Percentiles rank a stretch among this genome's conserved stretches.
These are phyloP conservation scores for Drosophila peninsularis DNA, from an alignment of 2,888 invertebrate genomes.

Conservation along the genomic window DNA sequence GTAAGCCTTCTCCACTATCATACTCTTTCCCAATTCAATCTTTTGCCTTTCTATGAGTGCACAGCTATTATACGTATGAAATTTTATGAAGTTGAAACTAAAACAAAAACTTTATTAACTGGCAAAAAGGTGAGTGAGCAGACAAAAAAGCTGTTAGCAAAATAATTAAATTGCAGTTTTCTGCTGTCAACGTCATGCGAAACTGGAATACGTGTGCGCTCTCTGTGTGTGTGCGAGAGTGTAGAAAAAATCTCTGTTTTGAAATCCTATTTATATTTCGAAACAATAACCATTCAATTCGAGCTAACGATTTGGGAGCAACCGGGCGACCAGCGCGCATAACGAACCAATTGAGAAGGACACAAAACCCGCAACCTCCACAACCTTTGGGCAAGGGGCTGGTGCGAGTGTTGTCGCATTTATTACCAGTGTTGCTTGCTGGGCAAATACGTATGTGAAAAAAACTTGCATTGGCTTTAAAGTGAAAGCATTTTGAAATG, in stretches of 20 bases:
- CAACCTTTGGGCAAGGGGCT: not conserved
- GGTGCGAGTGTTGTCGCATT: slow-evolving; percentile 67
- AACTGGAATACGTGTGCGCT: not conserved
- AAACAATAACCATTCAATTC: slow-evolving; percentile 80
- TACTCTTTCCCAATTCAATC: not conserved
- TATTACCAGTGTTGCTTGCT: slow-evolving; percentile 66
- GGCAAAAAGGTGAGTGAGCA: slow-evolving; percentile 28
- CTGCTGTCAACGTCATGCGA: slow-evolving; percentile 52
- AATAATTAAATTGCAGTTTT: slow-evolving; percentile 75
- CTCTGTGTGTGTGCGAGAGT: not conserved
- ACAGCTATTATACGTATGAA: slow-evolving; percentile 5
- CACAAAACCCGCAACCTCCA: slow-evolving; percentile 12
- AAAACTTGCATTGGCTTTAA: slow-evolving; percentile 65
- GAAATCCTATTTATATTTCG: slow-evolving; percentile 79
- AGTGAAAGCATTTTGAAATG: slow-evolving; percentile 70
- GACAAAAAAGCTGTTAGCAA: slow-evolving; percentile 24
- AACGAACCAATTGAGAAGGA: slow-evolving; percentile 77
- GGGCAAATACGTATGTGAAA: slow-evolving; percentile 37
- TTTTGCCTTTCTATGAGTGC: not conserved
- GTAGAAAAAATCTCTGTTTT: slow-evolving; percentile 71
- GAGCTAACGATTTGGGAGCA: slow-evolving; percentile 71
- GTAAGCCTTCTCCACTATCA: not conserved
- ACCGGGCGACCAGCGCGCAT: slow-evolving; percentile 48
- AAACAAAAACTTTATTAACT: slow-evolving; percentile 45
- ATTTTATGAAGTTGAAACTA: slow-evolving; percentile 32